Conservation (phyloP, 2,113 vertebrate species). For the Paraplagusia blochii region DNA sequence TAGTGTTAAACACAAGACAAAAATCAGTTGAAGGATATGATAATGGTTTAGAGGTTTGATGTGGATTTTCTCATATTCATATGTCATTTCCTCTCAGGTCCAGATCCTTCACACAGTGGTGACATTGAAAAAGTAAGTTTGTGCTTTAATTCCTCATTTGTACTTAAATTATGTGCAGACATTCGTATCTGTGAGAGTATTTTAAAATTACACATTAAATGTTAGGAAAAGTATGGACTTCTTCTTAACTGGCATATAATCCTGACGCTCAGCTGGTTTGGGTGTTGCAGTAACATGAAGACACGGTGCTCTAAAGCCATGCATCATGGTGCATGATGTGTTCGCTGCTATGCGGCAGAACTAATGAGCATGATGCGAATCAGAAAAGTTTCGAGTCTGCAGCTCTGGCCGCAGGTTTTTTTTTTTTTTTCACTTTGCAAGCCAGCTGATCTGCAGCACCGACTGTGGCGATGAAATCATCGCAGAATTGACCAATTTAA, state of each 20-base stretch:
- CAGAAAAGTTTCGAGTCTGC: constrained; percentile 62
- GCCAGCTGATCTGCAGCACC: constrained; percentile 12
- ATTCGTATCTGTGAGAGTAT: constrained; percentile 7
- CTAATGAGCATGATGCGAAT: constrained; percentile 70
- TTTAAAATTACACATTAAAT: constrained; percentile 2
- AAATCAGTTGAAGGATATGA: constrained; percentile 2
- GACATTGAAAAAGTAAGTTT: constrained; percentile 79
- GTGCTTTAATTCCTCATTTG: constrained; percentile 20
- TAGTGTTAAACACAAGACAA: neutral
- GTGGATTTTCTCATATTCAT: constrained; percentile 31
- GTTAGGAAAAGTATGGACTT: neutral
- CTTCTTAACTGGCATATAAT: constrained; percentile 5
- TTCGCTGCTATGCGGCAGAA: constrained; percentile 76
- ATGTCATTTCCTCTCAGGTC: constrained; percentile 67
- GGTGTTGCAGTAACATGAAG: constrained; percentile 58
- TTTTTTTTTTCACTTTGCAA: constrained; percentile 27
- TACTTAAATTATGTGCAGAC: neutral
- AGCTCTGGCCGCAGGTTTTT: constrained; percentile 39
- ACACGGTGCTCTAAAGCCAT: constrained; percentile 54
- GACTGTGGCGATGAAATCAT: neutral
- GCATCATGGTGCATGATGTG: constrained; percentile 67
- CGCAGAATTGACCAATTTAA: constrained; percentile 6
- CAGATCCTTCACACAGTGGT: constrained; percentile 70
- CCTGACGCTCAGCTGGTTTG: constrained; percentile 35
- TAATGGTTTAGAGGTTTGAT: constrained; percentile 16